A percentile compares a stretch with the other conserved stretches of the same genome.
These are phyloP conservation scores for Poeciliopsis gracilis DNA, from an alignment of 2,797 vertebrate genomes.

Conservation along the genomic window DNA sequence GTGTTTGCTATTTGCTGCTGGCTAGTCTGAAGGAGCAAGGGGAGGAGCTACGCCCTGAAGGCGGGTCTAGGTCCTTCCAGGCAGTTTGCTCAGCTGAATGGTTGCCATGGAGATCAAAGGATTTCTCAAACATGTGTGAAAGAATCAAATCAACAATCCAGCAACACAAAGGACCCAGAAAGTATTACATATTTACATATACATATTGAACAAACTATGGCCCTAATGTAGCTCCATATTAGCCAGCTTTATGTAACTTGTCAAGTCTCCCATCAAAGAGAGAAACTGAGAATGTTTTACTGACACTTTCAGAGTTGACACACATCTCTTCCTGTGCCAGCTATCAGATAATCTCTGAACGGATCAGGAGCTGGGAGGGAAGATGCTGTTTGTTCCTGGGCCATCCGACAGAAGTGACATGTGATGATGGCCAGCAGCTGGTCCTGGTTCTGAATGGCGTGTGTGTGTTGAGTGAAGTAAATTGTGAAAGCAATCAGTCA, in stretches of 20 bases:
- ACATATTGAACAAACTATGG: not conserved
- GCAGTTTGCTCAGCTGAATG: too few species aligned
- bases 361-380: constrained; percentile 25
- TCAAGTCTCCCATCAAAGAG: not conserved
- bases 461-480: constrained; percentile 20
- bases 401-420: constrained; percentile 29
- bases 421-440: constrained; percentile 66
- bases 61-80: too few species aligned
- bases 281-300: not conserved
- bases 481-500: constrained; percentile 25
- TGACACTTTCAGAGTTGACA: not conserved
- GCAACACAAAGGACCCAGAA: too few species aligned
- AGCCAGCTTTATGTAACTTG: not conserved
- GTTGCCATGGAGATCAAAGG: too few species aligned
- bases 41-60: too few species aligned
- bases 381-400: constrained; percentile 19
- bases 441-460: constrained; percentile 39
- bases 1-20: too few species aligned
- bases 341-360: constrained; percentile 1
- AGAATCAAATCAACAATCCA: too few species aligned
- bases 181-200: too few species aligned
- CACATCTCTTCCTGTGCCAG: not conserved
- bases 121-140: too few species aligned
- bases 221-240: not conserved
- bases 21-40: too few species aligned